These are phyloP conservation scores for Percopsis omiscomaycus DNA, from an alignment of 2,797 vertebrate genomes.

Conservation along the genomic window DNA sequence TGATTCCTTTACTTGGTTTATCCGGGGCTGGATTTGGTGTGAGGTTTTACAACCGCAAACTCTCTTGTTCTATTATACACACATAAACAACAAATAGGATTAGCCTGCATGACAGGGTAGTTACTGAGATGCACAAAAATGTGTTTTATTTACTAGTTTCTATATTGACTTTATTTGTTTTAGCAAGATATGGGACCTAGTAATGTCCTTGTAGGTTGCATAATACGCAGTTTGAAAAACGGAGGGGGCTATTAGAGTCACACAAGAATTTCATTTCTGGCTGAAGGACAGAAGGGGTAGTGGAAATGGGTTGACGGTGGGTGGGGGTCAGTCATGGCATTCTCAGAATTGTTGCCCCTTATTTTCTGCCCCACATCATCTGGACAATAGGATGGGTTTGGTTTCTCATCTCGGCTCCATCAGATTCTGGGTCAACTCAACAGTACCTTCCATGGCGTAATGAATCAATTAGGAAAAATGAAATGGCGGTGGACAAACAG, in stretches of 20 bases:
- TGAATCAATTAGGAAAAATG: conserved; percentile 5
- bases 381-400: conserved; percentile 70
- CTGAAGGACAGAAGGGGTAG: conserved; percentile 9
- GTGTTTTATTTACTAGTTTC: conserved; percentile 4
- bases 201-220: neutral
- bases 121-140: conserved; percentile 4
- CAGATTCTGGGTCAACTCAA: conserved; percentile 5
- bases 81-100: neutral
- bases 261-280: conserved; percentile 5
- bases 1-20: neutral
- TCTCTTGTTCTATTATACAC: neutral
- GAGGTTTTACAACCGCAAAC: too few relatives aligned
- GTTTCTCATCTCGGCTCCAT: conserved; percentile 26
- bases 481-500: neutral
- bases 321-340: conserved; percentile 41
- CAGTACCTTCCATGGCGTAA: conserved; percentile 16
- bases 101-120: neutral
- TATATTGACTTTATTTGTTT: conserved; percentile 17
- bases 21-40: neutral
- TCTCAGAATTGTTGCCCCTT: conserved; percentile 69
- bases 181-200: conserved; percentile 1
- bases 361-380: conserved; percentile 80
- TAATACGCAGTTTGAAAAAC: conserved; percentile 2
- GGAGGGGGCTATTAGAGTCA: conserved; percentile 9
- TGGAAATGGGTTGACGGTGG: neutral